Percentiles rank a stretch among this genome's conserved stretches.
Conservation (phyloP, 2,888 invertebrate genomes). For the Troides helena region DNA sequence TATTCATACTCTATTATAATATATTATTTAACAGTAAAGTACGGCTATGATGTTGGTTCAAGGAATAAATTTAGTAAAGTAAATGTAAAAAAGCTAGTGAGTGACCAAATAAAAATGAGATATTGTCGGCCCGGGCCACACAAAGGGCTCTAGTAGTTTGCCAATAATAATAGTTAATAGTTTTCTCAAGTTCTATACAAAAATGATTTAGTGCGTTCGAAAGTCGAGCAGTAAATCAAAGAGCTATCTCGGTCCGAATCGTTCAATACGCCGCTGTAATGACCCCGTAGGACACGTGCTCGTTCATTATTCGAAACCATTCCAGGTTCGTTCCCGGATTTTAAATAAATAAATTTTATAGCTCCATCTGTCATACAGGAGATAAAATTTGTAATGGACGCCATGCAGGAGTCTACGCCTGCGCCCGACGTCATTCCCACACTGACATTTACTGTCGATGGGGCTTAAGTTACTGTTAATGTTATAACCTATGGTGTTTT, state of each 20-base stretch:
- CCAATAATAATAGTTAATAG: conserved; percentile 78
- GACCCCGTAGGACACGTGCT: conserved; percentile 67
- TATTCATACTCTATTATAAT: not conserved
- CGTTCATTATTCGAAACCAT: conserved; percentile 71
- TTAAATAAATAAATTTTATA: conserved; percentile 77
- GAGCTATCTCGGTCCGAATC: conserved; percentile 59
- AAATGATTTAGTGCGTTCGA: conserved; percentile 75
- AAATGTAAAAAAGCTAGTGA: conserved; percentile 59
- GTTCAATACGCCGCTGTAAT: conserved; percentile 60
- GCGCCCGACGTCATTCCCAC: conserved; percentile 52
- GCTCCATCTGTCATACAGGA: conserved; percentile 73
- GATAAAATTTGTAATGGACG: conserved; percentile 68
- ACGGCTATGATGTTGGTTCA: not conserved
- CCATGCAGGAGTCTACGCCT: conserved; percentile 56
- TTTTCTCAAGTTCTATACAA: conserved; percentile 76
- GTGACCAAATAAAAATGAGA: conserved; percentile 55
- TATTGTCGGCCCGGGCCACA: conserved; percentile 50
- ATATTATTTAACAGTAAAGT: not conserved
- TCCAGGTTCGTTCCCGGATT: conserved; percentile 54
- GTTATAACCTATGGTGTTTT: conserved; percentile 52
- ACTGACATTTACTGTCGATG: conserved; percentile 72
- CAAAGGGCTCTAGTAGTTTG: conserved; percentile 64
- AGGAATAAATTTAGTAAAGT: conserved; percentile 42
- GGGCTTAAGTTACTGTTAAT: conserved; percentile 64
- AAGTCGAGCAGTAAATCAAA: conserved; percentile 76